These are phyloP conservation scores for Athalia rosae DNA, from an alignment of 2,888 invertebrate genomes.

Conservation along the genomic window DNA sequence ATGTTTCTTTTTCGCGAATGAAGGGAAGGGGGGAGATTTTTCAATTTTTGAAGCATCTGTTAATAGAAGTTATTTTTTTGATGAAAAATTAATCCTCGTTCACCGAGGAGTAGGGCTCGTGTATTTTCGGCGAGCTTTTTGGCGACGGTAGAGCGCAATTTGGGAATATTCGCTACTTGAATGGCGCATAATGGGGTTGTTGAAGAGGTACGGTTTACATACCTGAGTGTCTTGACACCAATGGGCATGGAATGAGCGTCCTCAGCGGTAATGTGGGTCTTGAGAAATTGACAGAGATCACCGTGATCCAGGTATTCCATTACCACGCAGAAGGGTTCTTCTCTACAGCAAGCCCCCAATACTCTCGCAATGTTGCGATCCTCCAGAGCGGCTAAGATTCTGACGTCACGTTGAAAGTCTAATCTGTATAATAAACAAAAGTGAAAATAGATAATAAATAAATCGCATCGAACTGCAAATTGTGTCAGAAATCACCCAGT, in stretches of 20 bases:
- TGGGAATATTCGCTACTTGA: background rate
- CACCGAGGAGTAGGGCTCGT: too few relatives aligned
- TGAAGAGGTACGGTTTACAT: slow-evolving; percentile 48
- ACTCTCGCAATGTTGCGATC: slow-evolving; percentile 86
- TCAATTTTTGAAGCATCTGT: too few relatives aligned
- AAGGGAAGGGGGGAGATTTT: too few relatives aligned
- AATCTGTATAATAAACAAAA: slow-evolving; percentile 75
- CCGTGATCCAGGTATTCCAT: slow-evolving; percentile 90
- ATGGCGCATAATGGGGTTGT: background rate
- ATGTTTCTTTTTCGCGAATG: too few relatives aligned
- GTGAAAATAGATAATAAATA: background rate
- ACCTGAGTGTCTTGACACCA: slow-evolving; percentile 80
- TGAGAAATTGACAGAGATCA: slow-evolving; percentile 88
- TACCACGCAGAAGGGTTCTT: slow-evolving; percentile 87
- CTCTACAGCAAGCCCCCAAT: slow-evolving; percentile 83
- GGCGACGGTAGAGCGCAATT: too few relatives aligned
- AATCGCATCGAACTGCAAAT: background rate
- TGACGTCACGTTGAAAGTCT: slow-evolving; percentile 91
- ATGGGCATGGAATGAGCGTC: slow-evolving; percentile 77
- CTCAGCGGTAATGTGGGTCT: slow-evolving; percentile 81
- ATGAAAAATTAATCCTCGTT: too few relatives aligned
- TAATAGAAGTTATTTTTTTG: too few relatives aligned
- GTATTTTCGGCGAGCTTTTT: too few relatives aligned
- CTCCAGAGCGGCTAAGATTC: slow-evolving; percentile 88
- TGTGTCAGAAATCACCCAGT: background rate